A percentile compares a stretch with the other conserved stretches of the same genome.
phyloP scores from a whole-genome alignment of 2,888 invertebrate species.

The Trachelus stipa region DNA sequence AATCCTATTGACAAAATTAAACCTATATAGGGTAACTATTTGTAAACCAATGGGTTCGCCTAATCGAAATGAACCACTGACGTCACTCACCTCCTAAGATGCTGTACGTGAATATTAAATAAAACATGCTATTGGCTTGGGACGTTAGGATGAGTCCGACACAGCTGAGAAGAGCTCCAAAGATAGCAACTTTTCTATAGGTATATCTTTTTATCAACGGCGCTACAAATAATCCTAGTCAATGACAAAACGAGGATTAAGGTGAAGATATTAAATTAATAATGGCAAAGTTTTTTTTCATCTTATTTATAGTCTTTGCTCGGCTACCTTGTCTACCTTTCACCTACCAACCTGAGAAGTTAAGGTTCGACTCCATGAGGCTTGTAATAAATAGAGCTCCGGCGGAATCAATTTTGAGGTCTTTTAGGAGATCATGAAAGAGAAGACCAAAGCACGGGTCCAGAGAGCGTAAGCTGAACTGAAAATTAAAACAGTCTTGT shows the following conservation, averaged over 20 bases:
- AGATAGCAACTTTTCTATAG: slow-evolving; percentile 77
- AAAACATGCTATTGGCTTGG: slow-evolving; percentile 78
- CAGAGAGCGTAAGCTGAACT: slow-evolving; percentile 83
- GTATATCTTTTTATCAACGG: slow-evolving; percentile 82
- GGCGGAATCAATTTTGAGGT: slow-evolving; percentile 79
- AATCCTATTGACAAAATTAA: slow-evolving; percentile 69
- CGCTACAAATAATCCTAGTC: slow-evolving; percentile 75
- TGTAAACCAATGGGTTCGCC: background rate
- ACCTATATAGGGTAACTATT: background rate
- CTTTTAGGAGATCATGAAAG: slow-evolving; percentile 79
- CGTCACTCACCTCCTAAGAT: slow-evolving; percentile 76
- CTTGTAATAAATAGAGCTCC: slow-evolving; percentile 82
- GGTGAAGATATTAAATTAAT: background rate
- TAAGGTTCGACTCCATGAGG: slow-evolving; percentile 80
- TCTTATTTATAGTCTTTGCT: background rate
- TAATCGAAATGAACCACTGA: background rate
- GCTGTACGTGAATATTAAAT: slow-evolving; percentile 79
- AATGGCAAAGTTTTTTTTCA: background rate
- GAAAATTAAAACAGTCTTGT: slow-evolving; percentile 51
- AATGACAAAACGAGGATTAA: background rate
- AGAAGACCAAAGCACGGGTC: slow-evolving; percentile 85
- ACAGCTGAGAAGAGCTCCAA: slow-evolving; percentile 76
- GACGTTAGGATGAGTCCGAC: slow-evolving; percentile 77
- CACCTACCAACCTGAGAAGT: slow-evolving; percentile 73
- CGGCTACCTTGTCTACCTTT: background rate